Evolutionary conservation across 2,113 vertebrate genomes (phyloP).

Genomic region (Phylloscopus trochiloides): DNA sequence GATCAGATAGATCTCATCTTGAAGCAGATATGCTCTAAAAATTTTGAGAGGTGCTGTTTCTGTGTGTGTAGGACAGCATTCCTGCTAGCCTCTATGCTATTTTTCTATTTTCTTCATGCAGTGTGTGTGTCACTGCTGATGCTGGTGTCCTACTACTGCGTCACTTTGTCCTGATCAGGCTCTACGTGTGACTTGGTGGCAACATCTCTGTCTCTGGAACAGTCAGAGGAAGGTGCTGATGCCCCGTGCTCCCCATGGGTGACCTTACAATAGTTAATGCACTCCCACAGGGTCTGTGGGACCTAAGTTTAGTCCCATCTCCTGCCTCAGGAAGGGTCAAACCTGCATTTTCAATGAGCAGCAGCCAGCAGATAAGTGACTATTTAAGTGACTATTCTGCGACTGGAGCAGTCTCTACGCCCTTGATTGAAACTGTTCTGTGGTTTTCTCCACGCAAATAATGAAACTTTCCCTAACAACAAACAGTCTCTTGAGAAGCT

Average conservation of each 20-base stretch:
- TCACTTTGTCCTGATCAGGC: rapidly evolving
- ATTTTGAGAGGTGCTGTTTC: neutral
- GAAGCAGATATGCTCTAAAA: neutral
- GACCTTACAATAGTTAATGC: neutral
- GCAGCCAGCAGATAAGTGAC: slow-evolving; percentile 10
- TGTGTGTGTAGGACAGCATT: neutral
- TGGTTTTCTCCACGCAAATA: neutral
- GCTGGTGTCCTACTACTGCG: neutral
- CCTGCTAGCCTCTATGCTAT: rapidly evolving
- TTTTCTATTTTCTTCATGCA: neutral
- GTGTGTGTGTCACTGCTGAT: neutral
- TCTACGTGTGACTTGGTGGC: rapidly evolving
- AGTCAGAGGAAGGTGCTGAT: neutral
- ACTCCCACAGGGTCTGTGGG: rapidly evolving
- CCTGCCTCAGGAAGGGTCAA: neutral
- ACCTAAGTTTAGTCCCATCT: neutral
- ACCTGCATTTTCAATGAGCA: neutral
- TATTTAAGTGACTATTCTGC: slow-evolving; percentile 30
- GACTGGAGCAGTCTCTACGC: neutral
- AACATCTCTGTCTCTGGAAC: neutral
- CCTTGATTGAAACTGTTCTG: neutral
- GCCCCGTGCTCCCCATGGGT: rapidly evolving
- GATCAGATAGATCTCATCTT: too few relatives aligned
- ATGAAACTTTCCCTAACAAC: neutral
- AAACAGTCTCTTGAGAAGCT: neutral